Percentiles rank a stretch among this genome's conserved stretches.
Evolutionary conservation across 1,140 invertebrate genomes (phyloP).

Genomic region (Eubasilissa regina): DNA sequence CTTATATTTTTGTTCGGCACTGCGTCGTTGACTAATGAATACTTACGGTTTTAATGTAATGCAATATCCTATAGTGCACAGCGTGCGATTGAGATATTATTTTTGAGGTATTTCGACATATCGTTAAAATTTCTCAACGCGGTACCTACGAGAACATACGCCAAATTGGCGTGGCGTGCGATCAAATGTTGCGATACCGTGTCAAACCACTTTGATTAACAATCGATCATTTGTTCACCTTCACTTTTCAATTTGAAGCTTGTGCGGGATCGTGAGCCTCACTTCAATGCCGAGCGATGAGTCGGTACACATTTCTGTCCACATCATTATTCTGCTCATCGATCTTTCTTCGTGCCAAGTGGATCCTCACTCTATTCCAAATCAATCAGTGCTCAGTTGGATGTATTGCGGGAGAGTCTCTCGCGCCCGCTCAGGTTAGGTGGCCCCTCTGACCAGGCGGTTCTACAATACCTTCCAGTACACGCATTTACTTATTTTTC

Average conservation of each 20-base stretch:
- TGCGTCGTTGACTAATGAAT: not conserved
- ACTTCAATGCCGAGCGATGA: conserved; percentile 14
- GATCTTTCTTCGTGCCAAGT: conserved; percentile 18
- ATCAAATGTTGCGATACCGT: conserved; percentile 38
- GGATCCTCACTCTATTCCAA: not conserved
- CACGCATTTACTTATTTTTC: no score
- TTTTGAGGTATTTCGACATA: conserved; percentile 1
- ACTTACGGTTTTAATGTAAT: not conserved
- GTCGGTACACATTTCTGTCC: not conserved
- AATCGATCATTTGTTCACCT: conserved; percentile 47
- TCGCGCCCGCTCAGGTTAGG: no score
- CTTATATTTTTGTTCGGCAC: no score
- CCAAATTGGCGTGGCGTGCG: conserved; percentile 32
- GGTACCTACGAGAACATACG: conserved; percentile 1
- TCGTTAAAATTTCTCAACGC: conserved; percentile 2
- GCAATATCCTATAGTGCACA: not conserved
- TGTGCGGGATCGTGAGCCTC: conserved; percentile 31
- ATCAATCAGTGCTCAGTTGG: no score
- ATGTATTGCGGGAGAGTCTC: no score
- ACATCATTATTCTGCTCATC: conserved; percentile 11
- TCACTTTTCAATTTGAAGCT: conserved; percentile 41
- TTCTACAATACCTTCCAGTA: no score
- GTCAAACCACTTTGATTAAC: conserved; percentile 44
- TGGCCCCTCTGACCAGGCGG: no score
- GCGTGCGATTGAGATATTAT: not conserved